Evolutionary conservation across 2,797 vertebrate species (phyloP).

Genomic region (Hippoglossus hippoglossus): DNA sequence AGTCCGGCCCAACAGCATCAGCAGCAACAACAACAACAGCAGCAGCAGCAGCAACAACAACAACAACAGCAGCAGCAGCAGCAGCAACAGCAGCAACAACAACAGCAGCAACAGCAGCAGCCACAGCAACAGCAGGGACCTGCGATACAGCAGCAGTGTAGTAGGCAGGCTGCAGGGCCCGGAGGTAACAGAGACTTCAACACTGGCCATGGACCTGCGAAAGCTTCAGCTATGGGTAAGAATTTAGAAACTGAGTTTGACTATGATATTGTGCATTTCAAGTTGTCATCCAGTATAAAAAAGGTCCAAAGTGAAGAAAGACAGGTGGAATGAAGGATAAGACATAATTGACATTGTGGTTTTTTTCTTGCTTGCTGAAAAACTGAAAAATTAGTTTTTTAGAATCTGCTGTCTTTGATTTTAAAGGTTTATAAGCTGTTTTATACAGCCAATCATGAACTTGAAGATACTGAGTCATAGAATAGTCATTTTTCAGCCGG

Average conservation of each 20-base stretch:
- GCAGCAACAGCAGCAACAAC: constrained; percentile 44
- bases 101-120: constrained; percentile 55
- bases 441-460: background rate
- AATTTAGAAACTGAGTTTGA: constrained; percentile 1
- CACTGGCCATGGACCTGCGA: constrained; percentile 74
- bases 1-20: constrained; percentile 55
- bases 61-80: constrained; percentile 37
- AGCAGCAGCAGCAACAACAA: constrained; percentile 66
- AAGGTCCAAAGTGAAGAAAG: no score
- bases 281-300: no score
- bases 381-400: background rate
- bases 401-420: background rate
- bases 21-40: constrained; percentile 44
- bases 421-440: background rate
- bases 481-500: background rate
- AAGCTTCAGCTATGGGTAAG: constrained; percentile 77
- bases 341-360: no score
- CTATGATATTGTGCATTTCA: background rate
- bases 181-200: constrained; percentile 79
- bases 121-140: constrained; percentile 65
- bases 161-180: constrained; percentile 69
- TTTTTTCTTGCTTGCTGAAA: background rate
- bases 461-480: constrained; percentile 7
- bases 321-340: no score
- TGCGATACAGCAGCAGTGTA: constrained; percentile 73